phyloP scores from a whole-genome alignment of 2,113 vertebrate genomes.

The Jaculus jaculus region DNA sequence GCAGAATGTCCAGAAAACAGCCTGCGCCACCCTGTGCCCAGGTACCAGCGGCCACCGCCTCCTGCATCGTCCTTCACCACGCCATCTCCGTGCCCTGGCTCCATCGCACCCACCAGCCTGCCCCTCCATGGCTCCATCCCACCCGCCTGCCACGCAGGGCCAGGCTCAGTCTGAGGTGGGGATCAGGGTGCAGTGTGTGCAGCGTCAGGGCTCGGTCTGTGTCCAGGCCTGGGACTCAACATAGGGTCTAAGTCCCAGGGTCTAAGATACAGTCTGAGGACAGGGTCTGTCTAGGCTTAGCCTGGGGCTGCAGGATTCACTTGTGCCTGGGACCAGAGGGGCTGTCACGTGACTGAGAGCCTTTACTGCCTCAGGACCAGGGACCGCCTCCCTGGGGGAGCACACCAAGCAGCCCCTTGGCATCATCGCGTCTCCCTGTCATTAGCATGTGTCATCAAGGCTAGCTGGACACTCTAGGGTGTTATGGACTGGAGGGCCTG shows the following conservation, averaged over 20 bases:
- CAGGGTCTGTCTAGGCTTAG: constrained; percentile 29
- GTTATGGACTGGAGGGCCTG: neutral
- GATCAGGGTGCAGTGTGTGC: neutral
- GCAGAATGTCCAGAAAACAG: constrained; percentile 99
- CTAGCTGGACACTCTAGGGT: neutral
- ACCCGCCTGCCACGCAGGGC: constrained; percentile 50
- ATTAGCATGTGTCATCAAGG: constrained; percentile 75
- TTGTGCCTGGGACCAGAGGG: constrained; percentile 30
- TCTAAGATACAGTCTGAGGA: neutral
- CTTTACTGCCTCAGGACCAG: constrained; percentile 31
- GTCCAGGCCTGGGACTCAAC: neutral
- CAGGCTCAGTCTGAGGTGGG: constrained; percentile 53
- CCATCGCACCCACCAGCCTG: constrained; percentile 74
- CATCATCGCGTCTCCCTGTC: constrained; percentile 62
- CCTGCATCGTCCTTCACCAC: constrained; percentile 74
- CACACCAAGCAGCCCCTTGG: constrained; percentile 40
- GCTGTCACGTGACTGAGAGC: neutral
- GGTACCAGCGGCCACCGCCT: constrained; percentile 83
- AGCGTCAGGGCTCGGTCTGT: constrained; percentile 4
- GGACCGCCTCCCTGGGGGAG: neutral
- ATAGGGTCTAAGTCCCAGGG: neutral
- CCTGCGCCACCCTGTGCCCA: constrained; percentile 99
- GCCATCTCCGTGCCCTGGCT: constrained; percentile 76
- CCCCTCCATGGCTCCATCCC: constrained; percentile 74
- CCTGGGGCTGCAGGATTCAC: constrained; percentile 32